Base-by-base conservation (phyloP, 1,140 invertebrate species). In the Lordiphosa clarofinis region DNA sequence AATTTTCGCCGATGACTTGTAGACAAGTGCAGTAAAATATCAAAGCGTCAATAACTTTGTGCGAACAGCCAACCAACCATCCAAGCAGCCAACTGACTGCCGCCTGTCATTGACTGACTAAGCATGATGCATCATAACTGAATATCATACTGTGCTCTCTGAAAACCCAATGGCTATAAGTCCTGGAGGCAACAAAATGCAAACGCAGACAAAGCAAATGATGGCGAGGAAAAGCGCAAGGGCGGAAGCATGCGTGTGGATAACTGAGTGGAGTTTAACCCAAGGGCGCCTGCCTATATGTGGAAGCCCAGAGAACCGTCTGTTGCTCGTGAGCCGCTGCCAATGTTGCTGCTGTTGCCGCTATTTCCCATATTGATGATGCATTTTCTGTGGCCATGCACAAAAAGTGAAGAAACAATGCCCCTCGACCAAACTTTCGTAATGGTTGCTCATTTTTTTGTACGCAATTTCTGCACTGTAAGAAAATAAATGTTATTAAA, bases 321-420 rank as follows among this genome's bases (percentile, higher is more conserved):
- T 31, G 28, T 31, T 31, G 28, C 28, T 31, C 21, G 21, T 24
- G 5, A 6, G 21, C 21, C 4, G 21, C 4, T 24, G 21, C 21
- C 21, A 24, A 24, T 31, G 28, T 7, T 31, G 28, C 5, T 31
- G 28, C 28, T 24, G 28, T 5, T 24, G 28, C 7, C 6, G 28
- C 28, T 31, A 31, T 31, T 31, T 31, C 28, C 28, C 46, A 62
- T 73, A 84, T 84, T 79, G 78, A 84, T 84, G 78, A 73, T 84
- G 78, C 73, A 84, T 63, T 73, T 86, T 55, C 64, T 76, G 67
- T 39, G 60, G 57, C 56, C 65, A 70, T 48, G 53, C 67, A 64
- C 66, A 70, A 53, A 56, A 49, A 31, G 12, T 28, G 43, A 54
- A 37, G 35, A 31, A 33, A 21, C 42, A 55, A 49, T 9, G 39